Evolutionary conservation across 64 coral and sea anemone species (phyloP).

Genomic region (Actinia tenebrosa): DNA sequence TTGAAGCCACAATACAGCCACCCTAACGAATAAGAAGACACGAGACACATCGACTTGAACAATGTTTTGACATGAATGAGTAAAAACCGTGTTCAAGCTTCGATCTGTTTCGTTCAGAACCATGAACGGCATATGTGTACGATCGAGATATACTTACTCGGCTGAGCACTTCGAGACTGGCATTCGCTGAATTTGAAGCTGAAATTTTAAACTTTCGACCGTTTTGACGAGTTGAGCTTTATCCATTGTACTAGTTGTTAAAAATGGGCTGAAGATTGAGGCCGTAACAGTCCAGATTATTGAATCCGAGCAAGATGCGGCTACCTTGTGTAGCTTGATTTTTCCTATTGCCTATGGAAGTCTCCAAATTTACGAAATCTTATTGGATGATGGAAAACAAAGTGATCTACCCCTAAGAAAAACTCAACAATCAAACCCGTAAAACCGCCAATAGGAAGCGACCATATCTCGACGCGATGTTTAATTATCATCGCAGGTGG

Average conservation of each 20-base stretch:
- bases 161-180: conserved; percentile 87
- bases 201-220: conserved; percentile 88
- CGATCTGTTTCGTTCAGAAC: background rate
- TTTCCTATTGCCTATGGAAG: conserved; percentile 19
- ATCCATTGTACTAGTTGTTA: conserved; percentile 51
- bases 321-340: conserved; percentile 16
- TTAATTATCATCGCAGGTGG: conserved; percentile 25
- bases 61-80: background rate
- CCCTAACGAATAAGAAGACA: background rate
- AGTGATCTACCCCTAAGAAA: conserved; percentile 23
- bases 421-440: conserved; percentile 23
- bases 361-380: background rate
- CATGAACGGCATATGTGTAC: background rate
- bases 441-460: background rate
- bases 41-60: background rate
- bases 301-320: conserved; percentile 2
- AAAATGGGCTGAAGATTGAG: background rate
- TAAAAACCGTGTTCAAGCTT: background rate
- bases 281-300: background rate
- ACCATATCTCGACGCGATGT: background rate
- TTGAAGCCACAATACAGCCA: conserved; percentile 13
- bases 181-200: conserved; percentile 83
- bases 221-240: conserved; percentile 83
- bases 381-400: background rate
- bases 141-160: conserved; percentile 64